A percentile compares a stretch with the other conserved stretches of the same genome.
Conservation (phyloP, 2,888 invertebrate species). For the Tiliacea aurago region DNA sequence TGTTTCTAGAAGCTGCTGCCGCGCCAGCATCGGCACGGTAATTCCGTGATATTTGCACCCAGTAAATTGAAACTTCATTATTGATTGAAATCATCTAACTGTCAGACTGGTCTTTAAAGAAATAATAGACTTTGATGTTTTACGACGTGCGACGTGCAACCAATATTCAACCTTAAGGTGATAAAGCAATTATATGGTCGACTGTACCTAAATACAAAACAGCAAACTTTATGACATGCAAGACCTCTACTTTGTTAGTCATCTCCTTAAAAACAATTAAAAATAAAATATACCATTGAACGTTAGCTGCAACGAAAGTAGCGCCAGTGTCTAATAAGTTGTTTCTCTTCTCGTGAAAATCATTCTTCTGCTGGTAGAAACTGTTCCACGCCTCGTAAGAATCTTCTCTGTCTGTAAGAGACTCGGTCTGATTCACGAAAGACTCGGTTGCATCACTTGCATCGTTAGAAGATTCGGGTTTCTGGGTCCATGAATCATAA, state of each 20-base stretch:
- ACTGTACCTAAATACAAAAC: neutral
- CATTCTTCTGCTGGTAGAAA: neutral
- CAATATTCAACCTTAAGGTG: neutral
- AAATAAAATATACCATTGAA: neutral
- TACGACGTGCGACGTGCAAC: neutral
- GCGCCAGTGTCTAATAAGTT: neutral
- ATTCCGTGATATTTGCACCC: neutral
- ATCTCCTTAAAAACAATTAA: neutral
- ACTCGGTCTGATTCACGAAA: neutral
- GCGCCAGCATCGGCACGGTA: neutral
- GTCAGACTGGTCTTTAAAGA: neutral
- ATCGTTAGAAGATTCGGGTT: neutral
- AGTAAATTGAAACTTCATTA: neutral
- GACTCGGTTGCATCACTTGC: neutral
- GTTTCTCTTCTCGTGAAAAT: conserved; percentile 11
- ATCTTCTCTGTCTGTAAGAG: neutral
- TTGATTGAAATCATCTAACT: neutral
- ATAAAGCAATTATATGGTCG: neutral
- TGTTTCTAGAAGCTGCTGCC: neutral
- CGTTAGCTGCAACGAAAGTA: neutral
- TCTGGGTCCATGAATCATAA: conserved; percentile 5
- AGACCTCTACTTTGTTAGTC: neutral
- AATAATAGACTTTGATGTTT: neutral
- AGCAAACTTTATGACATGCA: neutral
- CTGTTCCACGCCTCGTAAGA: neutral